Evolutionary conservation across 2,888 invertebrate genomes (phyloP), one percentile per base, ranked within the genome.

Genomic region (Sphaeridia pumilis): DNA sequence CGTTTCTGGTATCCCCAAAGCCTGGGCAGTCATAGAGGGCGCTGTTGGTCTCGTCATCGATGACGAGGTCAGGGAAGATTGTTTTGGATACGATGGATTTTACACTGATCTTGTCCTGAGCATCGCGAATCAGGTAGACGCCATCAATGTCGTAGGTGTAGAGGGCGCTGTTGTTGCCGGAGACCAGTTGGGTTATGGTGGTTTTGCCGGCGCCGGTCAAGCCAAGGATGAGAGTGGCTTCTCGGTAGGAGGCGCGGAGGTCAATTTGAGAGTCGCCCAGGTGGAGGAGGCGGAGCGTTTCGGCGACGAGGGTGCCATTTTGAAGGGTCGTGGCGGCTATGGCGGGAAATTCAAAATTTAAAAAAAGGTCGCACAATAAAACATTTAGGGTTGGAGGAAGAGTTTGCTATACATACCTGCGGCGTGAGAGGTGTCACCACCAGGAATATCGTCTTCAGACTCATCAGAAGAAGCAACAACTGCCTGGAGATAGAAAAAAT

Each of bases 1-100:
- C 66, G 5, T 46, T 55, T 46, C 67, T 46, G n/a, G 57, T 54
- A 24, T 59, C 56, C 34, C 49, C 52, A 28, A 62, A 62, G 5
- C 60, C 60, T 10, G 62, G 59, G 20, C 56, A 59, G 51, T 62
- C 60, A 46, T 52, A 57, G 28, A 54, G 57, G 4, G 46, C 31
- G 4, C 20, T 28, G 1, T 14, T 31, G 28, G 58, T 53, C 10
- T 2, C 14, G 4, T 41, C 14, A 27, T 35, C 27, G 20, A 49
- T n/a, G 10, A 58, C 27, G 21, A 49, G 20, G 14, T 54, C 45
- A 1, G 54, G 54, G 17, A 49, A 54, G 20, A 54, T 34, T 4
- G 54, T 25, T 20, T 54, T 34, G 5, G 54, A 54, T 4, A 45
- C 28, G 7, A 49, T 45, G 20, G 31, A 25, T 2, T 22, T 21